phyloP scores from a whole-genome alignment of 2,888 invertebrate genomes.

The Gandaritis pyraliata region DNA sequence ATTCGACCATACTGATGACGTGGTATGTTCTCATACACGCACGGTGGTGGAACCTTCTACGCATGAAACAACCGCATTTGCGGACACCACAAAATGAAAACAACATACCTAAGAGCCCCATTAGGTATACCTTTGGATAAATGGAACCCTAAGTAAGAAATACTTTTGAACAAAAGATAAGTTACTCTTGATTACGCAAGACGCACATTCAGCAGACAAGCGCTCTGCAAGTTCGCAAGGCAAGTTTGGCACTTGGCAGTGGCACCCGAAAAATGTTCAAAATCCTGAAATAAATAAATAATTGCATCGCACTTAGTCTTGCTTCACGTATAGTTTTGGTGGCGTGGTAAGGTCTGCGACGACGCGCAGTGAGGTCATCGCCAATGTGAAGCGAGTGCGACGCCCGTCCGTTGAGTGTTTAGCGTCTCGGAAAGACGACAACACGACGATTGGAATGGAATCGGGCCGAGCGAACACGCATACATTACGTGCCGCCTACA shows the following conservation, averaged over 20 bases:
- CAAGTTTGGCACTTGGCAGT: background rate
- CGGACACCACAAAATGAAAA: no score
- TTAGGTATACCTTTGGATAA: no score
- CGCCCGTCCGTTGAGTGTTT: slow-evolving; percentile 56
- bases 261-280: slow-evolving; percentile 17
- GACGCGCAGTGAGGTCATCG: slow-evolving; percentile 71
- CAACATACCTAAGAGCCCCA: no score
- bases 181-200: background rate
- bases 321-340: slow-evolving; percentile 52
- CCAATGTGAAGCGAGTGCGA: slow-evolving; percentile 60
- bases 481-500: slow-evolving; percentile 76
- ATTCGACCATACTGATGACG: no score
- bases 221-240: slow-evolving; percentile 3
- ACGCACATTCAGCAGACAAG: slow-evolving; percentile 8
- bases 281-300: slow-evolving; percentile 26
- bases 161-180: no score
- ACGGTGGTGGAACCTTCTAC: no score
- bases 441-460: slow-evolving; percentile 64
- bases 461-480: slow-evolving; percentile 69
- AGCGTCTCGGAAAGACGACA: slow-evolving; percentile 57
- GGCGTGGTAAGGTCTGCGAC: slow-evolving; percentile 48
- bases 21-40: no score
- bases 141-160: no score
- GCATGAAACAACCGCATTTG: no score
- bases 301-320: slow-evolving; percentile 46